Conservation (phyloP, 2,888 invertebrate species). For the Tenthredo notha region DNA sequence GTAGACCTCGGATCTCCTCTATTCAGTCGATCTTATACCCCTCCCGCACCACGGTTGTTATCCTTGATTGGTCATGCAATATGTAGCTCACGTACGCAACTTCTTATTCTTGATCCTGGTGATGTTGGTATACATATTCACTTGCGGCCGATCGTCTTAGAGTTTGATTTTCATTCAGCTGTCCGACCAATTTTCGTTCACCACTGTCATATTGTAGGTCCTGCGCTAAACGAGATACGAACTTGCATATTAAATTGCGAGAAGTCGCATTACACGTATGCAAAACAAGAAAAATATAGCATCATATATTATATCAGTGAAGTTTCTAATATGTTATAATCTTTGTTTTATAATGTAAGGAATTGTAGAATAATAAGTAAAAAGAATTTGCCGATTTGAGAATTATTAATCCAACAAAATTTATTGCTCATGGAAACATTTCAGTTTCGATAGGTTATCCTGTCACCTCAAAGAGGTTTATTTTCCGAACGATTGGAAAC, state of each 20-base stretch:
- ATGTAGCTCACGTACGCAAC: constrained; percentile 66
- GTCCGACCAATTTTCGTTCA: neutral
- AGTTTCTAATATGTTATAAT: neutral
- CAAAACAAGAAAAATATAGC: neutral
- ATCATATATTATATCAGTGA: neutral
- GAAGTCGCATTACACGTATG: neutral
- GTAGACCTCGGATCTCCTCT: constrained; percentile 58
- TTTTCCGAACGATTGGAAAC: neutral
- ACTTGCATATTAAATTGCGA: neutral
- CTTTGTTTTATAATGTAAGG: neutral
- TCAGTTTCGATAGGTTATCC: neutral
- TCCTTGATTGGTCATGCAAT: constrained; percentile 65
- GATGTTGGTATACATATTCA: constrained; percentile 27
- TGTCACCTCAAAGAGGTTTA: neutral
- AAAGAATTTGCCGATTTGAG: neutral
- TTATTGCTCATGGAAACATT: neutral
- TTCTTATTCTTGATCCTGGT: constrained; percentile 53
- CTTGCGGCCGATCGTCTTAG: neutral
- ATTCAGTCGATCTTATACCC: constrained; percentile 42
- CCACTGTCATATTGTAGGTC: neutral
- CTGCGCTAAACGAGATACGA: neutral
- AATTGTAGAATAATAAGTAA: neutral
- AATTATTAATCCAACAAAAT: neutral
- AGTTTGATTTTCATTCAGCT: neutral
- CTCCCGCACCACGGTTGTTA: constrained; percentile 57